phyloP scores from a whole-genome alignment of 2,797 vertebrate species.

The Oreochromis mossambicus region DNA sequence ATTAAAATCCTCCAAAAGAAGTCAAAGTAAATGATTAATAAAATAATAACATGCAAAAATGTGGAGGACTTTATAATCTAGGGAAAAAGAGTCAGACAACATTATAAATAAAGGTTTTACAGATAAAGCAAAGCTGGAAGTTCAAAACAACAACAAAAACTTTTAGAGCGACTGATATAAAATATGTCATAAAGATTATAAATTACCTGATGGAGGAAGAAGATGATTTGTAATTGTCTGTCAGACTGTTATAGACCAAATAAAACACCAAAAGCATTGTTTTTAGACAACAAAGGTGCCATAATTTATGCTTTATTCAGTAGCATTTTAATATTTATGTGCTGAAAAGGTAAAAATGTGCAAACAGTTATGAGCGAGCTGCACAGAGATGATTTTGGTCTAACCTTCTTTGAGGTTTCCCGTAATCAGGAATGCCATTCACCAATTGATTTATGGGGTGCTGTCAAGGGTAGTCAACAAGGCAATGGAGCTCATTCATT shows the following conservation, averaged over 20 bases:
- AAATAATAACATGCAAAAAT: not conserved
- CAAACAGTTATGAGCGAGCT: not conserved
- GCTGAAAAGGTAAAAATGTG: not conserved
- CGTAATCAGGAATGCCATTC: slow-evolving; percentile 1
- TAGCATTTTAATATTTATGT: not conserved
- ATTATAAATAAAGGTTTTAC: not conserved
- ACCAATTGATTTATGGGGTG: slow-evolving; percentile 53
- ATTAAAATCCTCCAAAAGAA: not conserved
- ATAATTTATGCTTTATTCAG: not conserved
- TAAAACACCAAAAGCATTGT: rapidly evolving
- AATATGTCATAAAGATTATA: not conserved
- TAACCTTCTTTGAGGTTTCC: not conserved
- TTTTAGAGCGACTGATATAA: not conserved
- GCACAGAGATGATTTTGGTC: not conserved
- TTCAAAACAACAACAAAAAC: not conserved
- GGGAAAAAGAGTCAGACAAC: rapidly evolving
- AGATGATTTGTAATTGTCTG: not conserved
- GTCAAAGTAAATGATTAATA: not conserved
- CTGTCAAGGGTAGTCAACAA: slow-evolving; percentile 44
- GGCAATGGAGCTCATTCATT: slow-evolving; percentile 39
- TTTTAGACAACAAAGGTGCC: not conserved
- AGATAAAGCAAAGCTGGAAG: not conserved
- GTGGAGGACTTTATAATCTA: not conserved
- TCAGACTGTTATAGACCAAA: not conserved
- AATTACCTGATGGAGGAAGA: not conserved